Evolutionary conservation across 92 coral and sea anemone genomes (phyloP).

Genomic region (Heteractis magnifica): DNA sequence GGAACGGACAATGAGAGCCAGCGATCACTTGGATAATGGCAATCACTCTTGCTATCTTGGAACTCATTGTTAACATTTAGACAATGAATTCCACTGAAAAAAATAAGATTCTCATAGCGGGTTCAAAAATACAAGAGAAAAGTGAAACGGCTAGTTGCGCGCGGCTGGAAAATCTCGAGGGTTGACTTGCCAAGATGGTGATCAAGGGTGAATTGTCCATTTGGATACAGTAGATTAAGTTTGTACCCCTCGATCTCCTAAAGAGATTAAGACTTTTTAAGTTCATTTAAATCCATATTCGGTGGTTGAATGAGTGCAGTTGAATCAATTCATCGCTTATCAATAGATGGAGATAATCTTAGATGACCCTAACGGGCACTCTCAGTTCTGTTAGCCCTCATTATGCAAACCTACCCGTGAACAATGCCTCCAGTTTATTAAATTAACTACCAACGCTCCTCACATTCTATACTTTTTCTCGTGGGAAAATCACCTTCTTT

Average conservation of each 20-base stretch:
- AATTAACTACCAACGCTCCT: constrained; percentile 30
- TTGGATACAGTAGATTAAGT: not conserved
- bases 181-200: not conserved
- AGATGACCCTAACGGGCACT: constrained; percentile 8
- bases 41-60: not conserved
- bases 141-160: not conserved
- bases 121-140: not conserved
- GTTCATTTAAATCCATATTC: not conserved
- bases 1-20: constrained; percentile 7
- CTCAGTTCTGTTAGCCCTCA: not conserved
- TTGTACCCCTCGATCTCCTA: not conserved
- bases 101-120: not conserved
- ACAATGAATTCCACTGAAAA: constrained; percentile 5
- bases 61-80: constrained; percentile 1
- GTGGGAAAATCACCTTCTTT: constrained; percentile 35
- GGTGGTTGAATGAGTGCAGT: not conserved
- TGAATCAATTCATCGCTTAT: constrained; percentile 10
- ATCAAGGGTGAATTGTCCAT: not conserved
- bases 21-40: constrained; percentile 2
- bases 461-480: constrained; percentile 18
- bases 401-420: not conserved
- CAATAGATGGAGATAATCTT: not conserved
- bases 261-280: constrained; percentile 5
- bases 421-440: constrained; percentile 36
- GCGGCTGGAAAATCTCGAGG: not conserved